These are phyloP conservation scores for Pitangus sulphuratus DNA, from an alignment of 2,797 vertebrate species.

Conservation along the genomic window DNA sequence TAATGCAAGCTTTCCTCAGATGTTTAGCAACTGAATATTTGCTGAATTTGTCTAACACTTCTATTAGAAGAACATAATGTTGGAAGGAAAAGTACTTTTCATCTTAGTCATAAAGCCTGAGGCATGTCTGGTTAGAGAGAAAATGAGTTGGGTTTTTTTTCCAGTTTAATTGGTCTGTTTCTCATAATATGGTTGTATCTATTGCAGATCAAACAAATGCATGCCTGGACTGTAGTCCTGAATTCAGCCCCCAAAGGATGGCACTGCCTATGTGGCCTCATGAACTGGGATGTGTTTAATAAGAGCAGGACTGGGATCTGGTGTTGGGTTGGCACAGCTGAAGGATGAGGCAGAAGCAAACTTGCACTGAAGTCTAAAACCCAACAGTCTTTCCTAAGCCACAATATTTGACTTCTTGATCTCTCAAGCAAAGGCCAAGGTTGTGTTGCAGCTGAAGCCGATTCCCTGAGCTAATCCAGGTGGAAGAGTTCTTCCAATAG, in stretches of 20 bases:
- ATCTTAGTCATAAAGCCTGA: not conserved
- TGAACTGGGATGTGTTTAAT: not conserved
- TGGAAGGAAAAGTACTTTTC: constrained; percentile 23
- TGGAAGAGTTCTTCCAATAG: not conserved
- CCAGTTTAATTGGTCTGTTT: not conserved
- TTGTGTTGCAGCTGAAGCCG: not conserved
- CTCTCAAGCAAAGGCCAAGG: not conserved
- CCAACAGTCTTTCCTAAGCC: not conserved
- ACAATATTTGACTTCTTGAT: rapidly evolving
- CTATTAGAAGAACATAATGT: not conserved
- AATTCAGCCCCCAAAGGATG: not conserved
- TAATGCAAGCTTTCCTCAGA: not conserved
- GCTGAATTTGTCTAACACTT: constrained; percentile 8
- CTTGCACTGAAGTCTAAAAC: not conserved
- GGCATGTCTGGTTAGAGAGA: not conserved
- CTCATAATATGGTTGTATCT: not conserved
- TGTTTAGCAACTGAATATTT: constrained; percentile 4
- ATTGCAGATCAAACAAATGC: not conserved
- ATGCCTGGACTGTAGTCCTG: not conserved
- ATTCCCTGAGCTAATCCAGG: not conserved
- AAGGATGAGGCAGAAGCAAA: not conserved
- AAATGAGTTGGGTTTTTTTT: not conserved
- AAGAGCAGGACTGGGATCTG: not conserved
- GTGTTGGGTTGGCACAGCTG: not conserved
- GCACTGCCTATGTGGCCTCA: not conserved